phyloP scores from a whole-genome alignment of 2,797 vertebrate genomes.

The Lepus oiostolus region DNA sequence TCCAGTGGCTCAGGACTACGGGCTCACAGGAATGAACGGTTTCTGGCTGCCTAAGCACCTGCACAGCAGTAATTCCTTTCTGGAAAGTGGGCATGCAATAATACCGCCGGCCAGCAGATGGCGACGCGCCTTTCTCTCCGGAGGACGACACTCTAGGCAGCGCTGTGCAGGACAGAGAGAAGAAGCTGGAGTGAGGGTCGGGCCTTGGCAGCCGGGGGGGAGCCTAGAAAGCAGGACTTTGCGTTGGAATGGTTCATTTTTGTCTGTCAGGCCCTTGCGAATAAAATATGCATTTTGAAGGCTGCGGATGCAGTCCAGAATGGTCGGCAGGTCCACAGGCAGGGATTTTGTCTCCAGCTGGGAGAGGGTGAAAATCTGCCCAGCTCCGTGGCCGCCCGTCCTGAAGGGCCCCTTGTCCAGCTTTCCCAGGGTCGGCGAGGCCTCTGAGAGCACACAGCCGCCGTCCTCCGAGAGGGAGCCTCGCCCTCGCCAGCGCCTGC shows the following conservation, averaged over 20 bases:
- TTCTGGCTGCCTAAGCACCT: neutral
- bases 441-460: constrained; percentile 26
- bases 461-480: constrained; percentile 1
- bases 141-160: neutral
- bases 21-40: constrained; percentile 15
- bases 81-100: constrained; percentile 8
- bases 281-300: constrained; percentile 54
- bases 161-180: neutral
- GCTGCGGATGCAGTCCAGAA: constrained; percentile 7
- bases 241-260: constrained; percentile 22
- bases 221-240: neutral
- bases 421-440: constrained; percentile 15
- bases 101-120: constrained; percentile 67
- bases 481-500: neutral
- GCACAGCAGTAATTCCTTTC: neutral
- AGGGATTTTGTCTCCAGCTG: constrained; percentile 54
- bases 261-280: neutral
- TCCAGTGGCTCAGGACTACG: neutral
- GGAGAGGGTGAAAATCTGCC: constrained; percentile 72
- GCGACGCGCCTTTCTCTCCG: constrained; percentile 28
- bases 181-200: neutral
- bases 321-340: constrained; percentile 61
- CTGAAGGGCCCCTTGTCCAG: constrained; percentile 29
- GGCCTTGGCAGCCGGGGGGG: neutral
- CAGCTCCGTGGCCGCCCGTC: constrained; percentile 54